Base-by-base conservation (phyloP, 2,888 invertebrate species). In the Anthophora plumipes region DNA sequence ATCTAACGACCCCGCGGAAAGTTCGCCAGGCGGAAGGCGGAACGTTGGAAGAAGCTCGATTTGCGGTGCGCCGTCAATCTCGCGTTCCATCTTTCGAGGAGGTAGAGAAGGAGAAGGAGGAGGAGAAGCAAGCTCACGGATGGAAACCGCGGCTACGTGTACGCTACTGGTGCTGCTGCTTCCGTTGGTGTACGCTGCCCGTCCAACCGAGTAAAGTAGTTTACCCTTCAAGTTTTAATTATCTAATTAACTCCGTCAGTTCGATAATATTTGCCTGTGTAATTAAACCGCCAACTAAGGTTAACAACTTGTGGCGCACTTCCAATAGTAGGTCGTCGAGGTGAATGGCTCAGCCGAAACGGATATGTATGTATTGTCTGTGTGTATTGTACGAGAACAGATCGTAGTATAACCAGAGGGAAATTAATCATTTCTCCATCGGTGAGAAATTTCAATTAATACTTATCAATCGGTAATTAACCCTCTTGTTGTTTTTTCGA, bases 261-360 rank as follows among this genome's bases (percentile, higher is more conserved):
- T 91, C 91, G 89, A 91, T 91, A 91, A 90, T 91, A 91, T 91
- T 90, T 91, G 88, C 89, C 84, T 84, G 85, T 88, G 88, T 88
- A 90, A 90, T 90, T 91, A 90, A 90, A 90, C 88, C 87, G 80
- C 85, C 78, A 79, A 72, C 84, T 84, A 84, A 81, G 86, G 85
- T 83, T 88, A 87, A 83, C 88, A 84, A 82, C 85, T 81, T 81
- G 76, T 68, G 81, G 72, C 80, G 80, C 72, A 76, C 70, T 82
- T 82, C 55, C 81, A 74, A 75, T 80, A 86, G 79, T 87, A 74
- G 86, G 87, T 82, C 82, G 83, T 63, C 82, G 69, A 63, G 69
- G 70, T 66, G 70, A 64, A 70, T 46, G 54, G 43, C 57, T 59
- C 72, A 52, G 55, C 14, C 54, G 46, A 55, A 39, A 31, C 11